These are phyloP conservation scores for Glomeris marginata DNA, from an alignment of 2,888 invertebrate genomes.

Conservation along the genomic window DNA sequence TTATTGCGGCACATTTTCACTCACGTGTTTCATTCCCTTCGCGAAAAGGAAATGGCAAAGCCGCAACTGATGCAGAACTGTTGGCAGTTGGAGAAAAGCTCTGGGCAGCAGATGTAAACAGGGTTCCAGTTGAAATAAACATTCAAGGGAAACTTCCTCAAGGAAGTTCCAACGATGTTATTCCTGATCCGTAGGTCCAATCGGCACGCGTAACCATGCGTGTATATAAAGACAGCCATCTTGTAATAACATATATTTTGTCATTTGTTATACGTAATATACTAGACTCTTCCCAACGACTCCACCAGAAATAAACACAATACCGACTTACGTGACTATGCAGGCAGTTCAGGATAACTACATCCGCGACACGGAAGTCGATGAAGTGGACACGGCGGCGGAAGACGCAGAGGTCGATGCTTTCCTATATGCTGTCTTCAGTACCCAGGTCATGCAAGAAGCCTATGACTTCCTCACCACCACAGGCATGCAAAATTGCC, in stretches of 20 bases:
- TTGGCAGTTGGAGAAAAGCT: slow-evolving; percentile 1
- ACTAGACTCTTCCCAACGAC: slow-evolving; percentile 52
- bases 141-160: slow-evolving; percentile 58
- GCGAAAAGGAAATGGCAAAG: too few relatives aligned
- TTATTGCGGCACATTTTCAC: too few relatives aligned
- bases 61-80: neutral
- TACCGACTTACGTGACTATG: slow-evolving; percentile 53
- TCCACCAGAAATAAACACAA: slow-evolving; percentile 25
- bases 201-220: too few relatives aligned
- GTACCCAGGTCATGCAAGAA: slow-evolving; percentile 57
- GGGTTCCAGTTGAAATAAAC: slow-evolving; percentile 1
- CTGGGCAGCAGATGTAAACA: slow-evolving; percentile 8
- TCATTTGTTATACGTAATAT: too few relatives aligned
- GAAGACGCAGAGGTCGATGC: slow-evolving; percentile 62
- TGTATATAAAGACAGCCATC: too few relatives aligned
- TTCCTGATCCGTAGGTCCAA: slow-evolving; percentile 63
- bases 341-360: slow-evolving; percentile 70
- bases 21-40: too few relatives aligned
- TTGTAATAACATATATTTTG: too few relatives aligned
- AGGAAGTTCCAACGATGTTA: slow-evolving; percentile 50
- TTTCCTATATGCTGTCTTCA: slow-evolving; percentile 59
- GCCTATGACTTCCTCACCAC: slow-evolving; percentile 48
- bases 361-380: slow-evolving; percentile 51
- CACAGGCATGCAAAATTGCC: slow-evolving; percentile 36
- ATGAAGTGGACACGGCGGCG: slow-evolving; percentile 54